Base-by-base conservation (phyloP, 2,113 vertebrate genomes). In the Notothenia coriiceps region DNA sequence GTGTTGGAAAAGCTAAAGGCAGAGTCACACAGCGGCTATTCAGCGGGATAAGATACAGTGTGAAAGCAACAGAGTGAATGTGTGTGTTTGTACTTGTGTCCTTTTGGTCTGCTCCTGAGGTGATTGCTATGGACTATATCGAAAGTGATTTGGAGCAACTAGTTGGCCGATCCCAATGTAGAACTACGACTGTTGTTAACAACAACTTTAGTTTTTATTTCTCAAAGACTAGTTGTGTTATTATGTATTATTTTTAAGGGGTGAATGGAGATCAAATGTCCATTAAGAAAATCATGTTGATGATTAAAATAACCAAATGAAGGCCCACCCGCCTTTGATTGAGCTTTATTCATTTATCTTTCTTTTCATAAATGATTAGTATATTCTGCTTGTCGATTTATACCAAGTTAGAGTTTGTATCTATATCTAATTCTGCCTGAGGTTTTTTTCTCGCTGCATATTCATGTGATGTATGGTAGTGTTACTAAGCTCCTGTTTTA, bases 81-180 rank as follows among this genome's bases (percentile, higher is more conserved):
- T 64, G 2, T 64, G 60, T 61, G 29, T 46, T 52, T 33, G 6
- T 43, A 8, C 14, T 5, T 52, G 17, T 67, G 25, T 62, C 2
- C 7, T 43, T 59, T 50, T 5, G 35, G 17, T 35, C 14, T 70
- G 13, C 4, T 64, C 35, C 62, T 66, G 13, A 62, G 63, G 46
- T 83, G 20, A 70, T 33, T 55, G 29, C 56, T 51, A 4, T 74
- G 44, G 78, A 75, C 43, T 40, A 17, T 33, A 63, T 80, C 69
- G 68, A 63, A 78, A 76, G 52, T 75, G 57, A 70, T 77, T 20
- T 59, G 13, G 2, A 62, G 50, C 43, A 69, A 81, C 20, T 55
- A 44, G 14, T 43, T 55, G 74, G 61, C 51, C 54, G 63, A 50
- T 62, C 13, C 25, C 29, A 52, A 68, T 29, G 40, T 0, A 46